These are phyloP conservation scores for Otolemur garnettii DNA, from an alignment of 2,113 vertebrate species.

Conservation along the genomic window DNA sequence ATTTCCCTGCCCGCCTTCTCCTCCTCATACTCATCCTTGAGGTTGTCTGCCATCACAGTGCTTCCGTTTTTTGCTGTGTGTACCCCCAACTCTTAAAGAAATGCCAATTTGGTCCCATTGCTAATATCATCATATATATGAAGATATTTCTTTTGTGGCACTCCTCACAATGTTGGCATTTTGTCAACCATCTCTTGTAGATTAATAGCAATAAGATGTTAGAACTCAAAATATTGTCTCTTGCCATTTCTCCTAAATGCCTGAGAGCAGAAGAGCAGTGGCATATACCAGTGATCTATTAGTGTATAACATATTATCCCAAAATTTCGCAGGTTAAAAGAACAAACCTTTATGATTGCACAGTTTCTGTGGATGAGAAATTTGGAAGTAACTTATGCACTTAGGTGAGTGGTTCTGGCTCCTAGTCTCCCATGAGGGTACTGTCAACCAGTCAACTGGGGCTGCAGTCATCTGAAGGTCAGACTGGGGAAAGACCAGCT, in stretches of 20 bases:
- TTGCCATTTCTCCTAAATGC: neutral
- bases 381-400: neutral
- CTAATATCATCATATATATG: neutral
- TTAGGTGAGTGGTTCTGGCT: neutral
- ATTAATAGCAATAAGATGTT: neutral
- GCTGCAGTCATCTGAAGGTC: neutral
- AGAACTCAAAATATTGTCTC: neutral
- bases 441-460: too few relatives aligned
- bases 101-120: neutral
- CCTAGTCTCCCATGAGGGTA: neutral
- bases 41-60: neutral
- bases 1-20: neutral
- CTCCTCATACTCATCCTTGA: neutral
- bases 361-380: neutral
- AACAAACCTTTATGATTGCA: neutral
- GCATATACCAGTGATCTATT: neutral
- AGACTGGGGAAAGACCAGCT: neutral
- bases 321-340: neutral
- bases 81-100: neutral
- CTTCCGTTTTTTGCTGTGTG: neutral
- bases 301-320: neutral
- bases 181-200: constrained; percentile 33
- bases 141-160: neutral
- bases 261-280: neutral
- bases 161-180: neutral